Conservation (phyloP, 1,140 invertebrate species). For the Drosophila pallidifrons region DNA sequence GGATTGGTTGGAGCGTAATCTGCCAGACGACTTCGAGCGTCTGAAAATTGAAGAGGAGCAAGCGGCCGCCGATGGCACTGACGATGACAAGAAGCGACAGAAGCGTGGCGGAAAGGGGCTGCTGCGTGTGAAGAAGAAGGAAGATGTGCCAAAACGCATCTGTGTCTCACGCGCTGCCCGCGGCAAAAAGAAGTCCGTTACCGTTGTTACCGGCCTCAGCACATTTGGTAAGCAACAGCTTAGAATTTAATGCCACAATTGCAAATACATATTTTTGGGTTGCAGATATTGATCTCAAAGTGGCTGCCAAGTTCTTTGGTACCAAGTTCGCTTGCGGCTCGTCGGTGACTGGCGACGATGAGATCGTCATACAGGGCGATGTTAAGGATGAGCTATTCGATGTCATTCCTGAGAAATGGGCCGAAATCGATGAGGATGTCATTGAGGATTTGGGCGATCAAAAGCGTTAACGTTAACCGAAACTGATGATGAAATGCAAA, state of each 20-base stretch:
- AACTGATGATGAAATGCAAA: too few species aligned
- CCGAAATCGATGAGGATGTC: conserved; percentile 89
- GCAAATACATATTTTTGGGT: background rate
- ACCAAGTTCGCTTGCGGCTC: conserved; percentile 99
- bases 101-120: conserved; percentile 95
- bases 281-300: conserved; percentile 98
- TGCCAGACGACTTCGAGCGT: conserved; percentile 97
- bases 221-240: conserved; percentile 90
- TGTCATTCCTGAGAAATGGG: conserved; percentile 98
- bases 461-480: conserved; percentile 86
- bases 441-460: conserved; percentile 90
- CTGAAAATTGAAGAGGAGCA: conserved; percentile 87
- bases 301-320: conserved; percentile 99
- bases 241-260: background rate
- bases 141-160: conserved; percentile 95
- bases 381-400: conserved; percentile 99
- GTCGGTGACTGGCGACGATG: conserved; percentile 99
- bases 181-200: conserved; percentile 99
- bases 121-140: conserved; percentile 95
- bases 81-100: conserved; percentile 96
- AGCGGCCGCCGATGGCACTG: conserved; percentile 88
- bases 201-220: conserved; percentile 93
- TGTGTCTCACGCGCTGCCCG: conserved; percentile 95
- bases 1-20: conserved; percentile 97
- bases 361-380: conserved; percentile 99